phyloP scores from a whole-genome alignment of 2,888 invertebrate genomes.

The Schizaphis graminum region DNA sequence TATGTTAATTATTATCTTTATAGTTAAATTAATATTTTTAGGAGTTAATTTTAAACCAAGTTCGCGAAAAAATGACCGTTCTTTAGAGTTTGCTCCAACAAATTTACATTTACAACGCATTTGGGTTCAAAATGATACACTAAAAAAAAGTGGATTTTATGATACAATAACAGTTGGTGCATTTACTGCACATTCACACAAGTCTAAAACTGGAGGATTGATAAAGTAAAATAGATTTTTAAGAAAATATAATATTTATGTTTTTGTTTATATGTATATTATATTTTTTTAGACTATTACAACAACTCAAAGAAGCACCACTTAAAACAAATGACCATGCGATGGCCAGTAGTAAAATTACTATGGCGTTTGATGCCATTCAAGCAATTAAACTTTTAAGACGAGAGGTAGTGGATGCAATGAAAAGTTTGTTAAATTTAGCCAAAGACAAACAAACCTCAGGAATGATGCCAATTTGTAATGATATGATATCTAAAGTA shows the following conservation, averaged over 20 bases:
- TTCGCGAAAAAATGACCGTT: conserved; percentile 81
- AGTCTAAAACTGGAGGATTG: conserved; percentile 88
- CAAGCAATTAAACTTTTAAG: conserved; percentile 81
- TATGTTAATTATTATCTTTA: background rate
- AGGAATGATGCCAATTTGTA: conserved; percentile 83
- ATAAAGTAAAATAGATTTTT: conserved; percentile 76
- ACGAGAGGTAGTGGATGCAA: conserved; percentile 82
- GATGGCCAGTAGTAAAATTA: conserved; percentile 82
- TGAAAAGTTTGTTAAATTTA: conserved; percentile 81
- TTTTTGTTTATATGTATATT: conserved; percentile 27
- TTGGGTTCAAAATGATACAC: conserved; percentile 92
- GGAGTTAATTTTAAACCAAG: conserved; percentile 80
- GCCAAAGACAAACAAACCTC: conserved; percentile 82
- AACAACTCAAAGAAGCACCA: conserved; percentile 84
- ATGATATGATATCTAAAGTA: conserved; percentile 81
- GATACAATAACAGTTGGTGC: conserved; percentile 93
- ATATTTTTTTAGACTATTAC: conserved; percentile 76
- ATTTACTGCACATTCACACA: conserved; percentile 89
- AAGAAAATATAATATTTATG: conserved; percentile 1
- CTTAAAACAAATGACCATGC: conserved; percentile 74
- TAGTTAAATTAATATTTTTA: conserved; percentile 68
- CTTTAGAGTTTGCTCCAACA: conserved; percentile 90
- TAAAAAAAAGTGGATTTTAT: conserved; percentile 87
- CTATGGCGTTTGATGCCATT: conserved; percentile 85
- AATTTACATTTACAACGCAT: conserved; percentile 94